phyloP scores from a whole-genome alignment of 1,140 invertebrate genomes.

The Bombus pascuorum region DNA sequence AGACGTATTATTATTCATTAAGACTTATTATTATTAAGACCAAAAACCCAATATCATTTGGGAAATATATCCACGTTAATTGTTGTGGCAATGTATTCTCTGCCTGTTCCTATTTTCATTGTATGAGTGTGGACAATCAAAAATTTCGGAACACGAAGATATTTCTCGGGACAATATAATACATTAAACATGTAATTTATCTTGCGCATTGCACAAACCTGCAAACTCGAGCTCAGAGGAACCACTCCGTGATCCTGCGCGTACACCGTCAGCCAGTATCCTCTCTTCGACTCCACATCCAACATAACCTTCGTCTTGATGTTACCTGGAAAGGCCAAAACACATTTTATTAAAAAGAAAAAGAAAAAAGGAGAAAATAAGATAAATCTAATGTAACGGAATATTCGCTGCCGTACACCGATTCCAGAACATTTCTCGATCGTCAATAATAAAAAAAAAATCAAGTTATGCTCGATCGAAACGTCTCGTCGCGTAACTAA shows the following conservation, averaged over 20 bases:
- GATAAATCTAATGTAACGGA: background rate
- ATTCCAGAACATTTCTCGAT: too few species aligned
- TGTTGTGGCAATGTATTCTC: background rate
- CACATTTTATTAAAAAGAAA: background rate
- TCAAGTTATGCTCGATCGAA: too few species aligned
- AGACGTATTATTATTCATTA: too few species aligned
- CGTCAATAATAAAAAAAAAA: too few species aligned
- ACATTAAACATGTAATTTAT: background rate
- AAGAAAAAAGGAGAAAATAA: background rate
- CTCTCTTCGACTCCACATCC: constrained; percentile 92
- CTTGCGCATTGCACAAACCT: constrained; percentile 81
- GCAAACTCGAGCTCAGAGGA: constrained; percentile 90
- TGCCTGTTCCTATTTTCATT: too few species aligned
- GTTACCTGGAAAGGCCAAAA: constrained; percentile 87
- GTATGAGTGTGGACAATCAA: background rate
- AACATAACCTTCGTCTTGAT: constrained; percentile 92
- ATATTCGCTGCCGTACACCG: too few species aligned
- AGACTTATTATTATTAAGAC: too few species aligned
- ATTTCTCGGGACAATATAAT: background rate
- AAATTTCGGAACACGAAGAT: background rate
- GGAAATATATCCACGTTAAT: background rate
- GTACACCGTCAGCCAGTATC: constrained; percentile 97
- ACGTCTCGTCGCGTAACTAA: too few species aligned
- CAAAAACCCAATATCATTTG: too few species aligned
- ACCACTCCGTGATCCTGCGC: constrained; percentile 95